Conservation (phyloP, 2,797 vertebrate species). For the Thunnus albacares region DNA sequence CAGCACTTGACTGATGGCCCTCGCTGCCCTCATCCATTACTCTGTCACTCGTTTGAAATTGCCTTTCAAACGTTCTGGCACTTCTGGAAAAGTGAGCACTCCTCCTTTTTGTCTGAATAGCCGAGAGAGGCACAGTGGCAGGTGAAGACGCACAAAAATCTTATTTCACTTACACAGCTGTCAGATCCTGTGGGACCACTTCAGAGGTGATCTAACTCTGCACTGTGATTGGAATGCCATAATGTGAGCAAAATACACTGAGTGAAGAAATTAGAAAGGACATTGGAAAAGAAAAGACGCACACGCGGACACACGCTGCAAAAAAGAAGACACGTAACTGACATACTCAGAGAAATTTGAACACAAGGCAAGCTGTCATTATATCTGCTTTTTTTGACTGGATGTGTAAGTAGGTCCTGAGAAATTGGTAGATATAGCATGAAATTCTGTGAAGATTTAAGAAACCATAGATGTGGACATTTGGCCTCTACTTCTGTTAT, state of each 20-base stretch:
- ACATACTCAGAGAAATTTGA: conserved; percentile 2
- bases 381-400: conserved; percentile 3
- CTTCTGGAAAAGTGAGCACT: conserved; percentile 69
- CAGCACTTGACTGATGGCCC: conserved; percentile 81
- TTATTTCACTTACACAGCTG: conserved; percentile 50
- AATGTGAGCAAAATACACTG: conserved; percentile 11
- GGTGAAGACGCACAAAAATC: conserved; percentile 59
- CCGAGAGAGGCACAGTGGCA: conserved; percentile 49
- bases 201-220: conserved; percentile 28
- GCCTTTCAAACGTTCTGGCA: conserved; percentile 80
- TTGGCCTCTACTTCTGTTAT: background rate
- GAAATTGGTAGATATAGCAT: background rate
- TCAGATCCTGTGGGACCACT: conserved; percentile 45
- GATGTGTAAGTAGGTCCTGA: conserved; percentile 4
- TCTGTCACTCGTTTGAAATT: conserved; percentile 80
- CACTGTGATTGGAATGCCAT: conserved; percentile 32
- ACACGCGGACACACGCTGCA: background rate
- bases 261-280: conserved; percentile 14
- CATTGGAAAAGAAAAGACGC: background rate
- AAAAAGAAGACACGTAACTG: conserved; percentile 17
- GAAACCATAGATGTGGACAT: background rate
- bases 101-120: conserved; percentile 55
- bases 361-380: conserved; percentile 18
- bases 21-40: conserved; percentile 78
- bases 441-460: background rate